Evolutionary conservation across 2,113 vertebrate genomes (phyloP).

Genomic region (Perca fluviatilis): DNA sequence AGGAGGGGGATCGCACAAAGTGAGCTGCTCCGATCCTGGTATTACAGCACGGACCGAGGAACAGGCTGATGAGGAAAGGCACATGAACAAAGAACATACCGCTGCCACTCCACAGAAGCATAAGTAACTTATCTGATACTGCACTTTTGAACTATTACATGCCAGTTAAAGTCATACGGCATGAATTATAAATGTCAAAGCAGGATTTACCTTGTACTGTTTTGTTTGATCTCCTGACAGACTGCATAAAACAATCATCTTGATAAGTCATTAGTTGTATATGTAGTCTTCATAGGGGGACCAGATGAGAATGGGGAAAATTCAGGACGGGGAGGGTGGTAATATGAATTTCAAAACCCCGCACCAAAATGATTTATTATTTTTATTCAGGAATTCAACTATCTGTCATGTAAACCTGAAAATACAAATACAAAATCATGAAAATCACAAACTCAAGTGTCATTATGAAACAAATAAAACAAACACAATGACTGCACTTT

Average conservation of each 20-base stretch:
- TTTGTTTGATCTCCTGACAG: conserved; percentile 5
- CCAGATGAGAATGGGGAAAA: no score
- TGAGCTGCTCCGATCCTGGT: conserved; percentile 48
- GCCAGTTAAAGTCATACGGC: background rate
- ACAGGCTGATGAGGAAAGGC: conserved; percentile 25
- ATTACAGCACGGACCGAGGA: conserved; percentile 29
- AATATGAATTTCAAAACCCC: no score
- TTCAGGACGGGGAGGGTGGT: no score
- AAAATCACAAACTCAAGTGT: no score
- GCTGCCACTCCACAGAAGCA: background rate
- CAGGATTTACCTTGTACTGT: background rate
- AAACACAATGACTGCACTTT: no score
- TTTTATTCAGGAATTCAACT: no score
- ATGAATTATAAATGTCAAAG: conserved; percentile 19
- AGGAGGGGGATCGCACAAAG: conserved; percentile 22
- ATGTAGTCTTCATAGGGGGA: background rate
- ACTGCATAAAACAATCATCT: background rate
- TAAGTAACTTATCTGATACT: background rate
- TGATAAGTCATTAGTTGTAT: background rate
- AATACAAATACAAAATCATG: no score
- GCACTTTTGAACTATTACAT: conserved; percentile 3
- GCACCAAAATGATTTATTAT: no score
- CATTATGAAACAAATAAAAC: no score
- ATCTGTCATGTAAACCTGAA: no score
- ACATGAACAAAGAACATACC: conserved; percentile 7